Evolutionary conservation across 37 sponge, comb jelly and placozoan genomes (phyloP).

Genomic region (Dysidea cf. avara): DNA sequence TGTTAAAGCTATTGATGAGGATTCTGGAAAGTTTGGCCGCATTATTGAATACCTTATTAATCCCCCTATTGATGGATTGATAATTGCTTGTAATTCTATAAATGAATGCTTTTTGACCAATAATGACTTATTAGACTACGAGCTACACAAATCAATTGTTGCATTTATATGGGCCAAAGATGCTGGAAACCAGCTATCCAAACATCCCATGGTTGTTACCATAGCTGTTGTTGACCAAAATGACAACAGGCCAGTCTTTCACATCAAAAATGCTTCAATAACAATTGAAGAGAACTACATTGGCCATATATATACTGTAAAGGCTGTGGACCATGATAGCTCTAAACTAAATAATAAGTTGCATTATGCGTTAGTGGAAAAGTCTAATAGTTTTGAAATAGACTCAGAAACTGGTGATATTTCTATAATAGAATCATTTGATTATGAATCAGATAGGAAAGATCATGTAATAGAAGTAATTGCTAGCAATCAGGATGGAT

Average conservation of each 20-base stretch:
- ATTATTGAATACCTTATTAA: conserved; percentile 6
- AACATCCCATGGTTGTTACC: neutral
- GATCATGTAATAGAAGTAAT: neutral
- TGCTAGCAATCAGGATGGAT: conserved; percentile 7
- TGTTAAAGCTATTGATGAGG: conserved; percentile 9
- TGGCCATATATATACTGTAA: neutral
- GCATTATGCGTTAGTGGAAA: too few species aligned
- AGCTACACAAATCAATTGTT: neutral
- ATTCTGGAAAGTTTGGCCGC: neutral
- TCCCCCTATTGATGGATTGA: neutral
- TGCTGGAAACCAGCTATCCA: conserved; percentile 3
- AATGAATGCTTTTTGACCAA: conserved; percentile 7
- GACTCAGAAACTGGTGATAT: conserved; percentile 45
- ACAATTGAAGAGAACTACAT: neutral
- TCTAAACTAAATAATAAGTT: neutral
- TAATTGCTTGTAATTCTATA: neutral
- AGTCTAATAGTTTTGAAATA: conserved; percentile 21
- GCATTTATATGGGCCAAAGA: conserved; percentile 1
- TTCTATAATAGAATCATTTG: conserved; percentile 2
- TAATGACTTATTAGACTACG: conserved; percentile 7
- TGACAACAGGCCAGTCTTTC: conserved; percentile 16
- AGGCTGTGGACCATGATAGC: neutral
- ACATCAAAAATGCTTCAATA: neutral
- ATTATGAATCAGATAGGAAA: neutral
- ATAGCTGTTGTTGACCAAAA: conserved; percentile 25